Conservation (phyloP, 64 coral and sea anemone genomes). For the Montipora sp. region DNA sequence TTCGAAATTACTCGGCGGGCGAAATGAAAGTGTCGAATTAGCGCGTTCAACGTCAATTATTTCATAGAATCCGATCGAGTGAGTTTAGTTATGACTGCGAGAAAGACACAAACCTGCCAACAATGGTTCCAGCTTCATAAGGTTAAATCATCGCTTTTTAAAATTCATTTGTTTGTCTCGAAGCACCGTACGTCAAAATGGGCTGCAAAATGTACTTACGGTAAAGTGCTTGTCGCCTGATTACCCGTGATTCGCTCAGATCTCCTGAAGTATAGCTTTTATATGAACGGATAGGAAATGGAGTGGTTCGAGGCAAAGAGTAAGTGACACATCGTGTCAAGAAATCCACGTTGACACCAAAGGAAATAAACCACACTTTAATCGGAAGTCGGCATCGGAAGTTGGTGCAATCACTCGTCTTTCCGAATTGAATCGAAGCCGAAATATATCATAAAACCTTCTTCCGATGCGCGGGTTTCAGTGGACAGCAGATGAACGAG, state of each 20-base stretch:
- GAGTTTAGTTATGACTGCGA: not conserved
- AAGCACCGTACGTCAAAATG: not conserved
- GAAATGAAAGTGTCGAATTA: not conserved
- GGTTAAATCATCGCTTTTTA: slow-evolving; percentile 6
- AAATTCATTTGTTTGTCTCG: not conserved
- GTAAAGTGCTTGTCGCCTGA: not conserved
- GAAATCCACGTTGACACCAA: not conserved
- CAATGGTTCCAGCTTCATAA: slow-evolving; percentile 20
- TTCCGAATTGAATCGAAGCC: not conserved
- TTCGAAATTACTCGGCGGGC: not conserved
- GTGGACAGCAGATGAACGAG: not conserved
- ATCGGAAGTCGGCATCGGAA: slow-evolving; percentile 1
- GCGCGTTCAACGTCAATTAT: too few relatives aligned
- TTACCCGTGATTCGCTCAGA: not conserved
- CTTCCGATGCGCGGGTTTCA: not conserved
- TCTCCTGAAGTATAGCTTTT: not conserved
- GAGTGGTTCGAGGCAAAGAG: not conserved
- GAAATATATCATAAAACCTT: not conserved
- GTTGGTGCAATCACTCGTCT: not conserved
- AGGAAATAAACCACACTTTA: slow-evolving; percentile 31
- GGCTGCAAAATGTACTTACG: not conserved
- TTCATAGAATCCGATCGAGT: not conserved
- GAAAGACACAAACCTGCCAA: slow-evolving; percentile 22
- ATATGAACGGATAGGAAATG: not conserved
- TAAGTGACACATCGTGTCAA: not conserved